A percentile compares a stretch with the other conserved stretches of the same genome.
Conservation (phyloP, 2,888 invertebrate species). For the Tiliacea aurago region DNA sequence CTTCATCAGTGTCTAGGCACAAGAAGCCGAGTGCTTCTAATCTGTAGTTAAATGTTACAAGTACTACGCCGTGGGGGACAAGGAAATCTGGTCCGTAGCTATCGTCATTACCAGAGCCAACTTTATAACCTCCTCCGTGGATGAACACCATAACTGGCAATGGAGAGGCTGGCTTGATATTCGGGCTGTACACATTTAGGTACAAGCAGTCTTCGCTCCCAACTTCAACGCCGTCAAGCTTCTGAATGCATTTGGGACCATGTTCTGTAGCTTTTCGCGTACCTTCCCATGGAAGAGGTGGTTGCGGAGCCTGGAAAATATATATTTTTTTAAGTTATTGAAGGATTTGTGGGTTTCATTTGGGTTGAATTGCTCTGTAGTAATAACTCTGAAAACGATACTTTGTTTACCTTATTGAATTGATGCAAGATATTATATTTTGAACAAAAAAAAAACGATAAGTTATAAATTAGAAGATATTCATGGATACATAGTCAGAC, state of each 20-base stretch:
- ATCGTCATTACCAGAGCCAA: conserved; percentile 72
- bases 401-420: neutral
- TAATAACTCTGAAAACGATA: neutral
- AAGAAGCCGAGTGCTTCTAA: no score
- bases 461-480: neutral
- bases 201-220: conserved; percentile 77
- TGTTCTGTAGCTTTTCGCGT: conserved; percentile 70
- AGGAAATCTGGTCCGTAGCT: conserved; percentile 78
- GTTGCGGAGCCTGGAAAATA: conserved; percentile 62
- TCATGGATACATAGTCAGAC: neutral
- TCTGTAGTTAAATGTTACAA: no score
- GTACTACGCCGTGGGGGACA: conserved; percentile 71
- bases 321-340: neutral
- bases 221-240: conserved; percentile 30
- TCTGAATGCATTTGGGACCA: conserved; percentile 72
- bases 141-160: conserved; percentile 78
- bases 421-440: neutral
- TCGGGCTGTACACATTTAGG: conserved; percentile 76
- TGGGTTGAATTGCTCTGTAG: neutral
- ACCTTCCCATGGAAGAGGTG: conserved; percentile 72
- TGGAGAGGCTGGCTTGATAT: conserved; percentile 58
- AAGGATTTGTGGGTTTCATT: neutral
- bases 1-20: no score
- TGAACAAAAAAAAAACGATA: neutral
- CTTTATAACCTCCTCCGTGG: conserved; percentile 75